Base-by-base conservation (phyloP, 2,113 vertebrate species). In the Rattus norvegicus region DNA sequence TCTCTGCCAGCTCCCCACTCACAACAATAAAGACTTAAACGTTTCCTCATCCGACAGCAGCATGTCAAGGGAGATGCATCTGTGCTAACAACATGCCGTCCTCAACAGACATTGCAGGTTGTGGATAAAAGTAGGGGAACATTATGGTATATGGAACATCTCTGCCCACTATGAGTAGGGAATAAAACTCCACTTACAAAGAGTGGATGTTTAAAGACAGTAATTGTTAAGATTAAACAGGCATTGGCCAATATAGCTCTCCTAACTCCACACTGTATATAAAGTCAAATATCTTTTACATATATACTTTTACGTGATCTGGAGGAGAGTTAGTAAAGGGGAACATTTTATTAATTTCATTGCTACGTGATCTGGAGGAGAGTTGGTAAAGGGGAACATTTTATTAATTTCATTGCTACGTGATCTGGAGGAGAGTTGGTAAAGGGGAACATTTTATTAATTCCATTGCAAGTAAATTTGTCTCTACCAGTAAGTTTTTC, bases 51-150 rank as follows among this genome's bases (percentile, higher is more conserved):
- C 20, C 30, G 1, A 16, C 47, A 69, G 20, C 8, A 56, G 30
- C 19, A 7, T 30, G 52, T 19, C 7, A 28, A 33, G 26, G 47
- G 14, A 1, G 0, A 13, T 2, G 0, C 0, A 2, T 63, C 54
- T 52, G 36, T n/a, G 4, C 0, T 43, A 16, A 0, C 9, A 26
- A 9, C 28, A 22, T 1, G 47, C 10, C 2, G 10, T 26, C 73
- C 49, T 7, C 6, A 33, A 49, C 28, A 33, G n/a, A 26, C 20
- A 67, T 28, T 9, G 4, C 2, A 16, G 14, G 19, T 4, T 67
- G 72, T 77, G 30, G 24, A 14, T 36, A 14, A 30, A 81, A n/a
- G 63, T 3, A 22, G 36, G 8, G 3, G 8, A 59, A 24, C 49
- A 12, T 3, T 5, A 8, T 17, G 24, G 63, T 33, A 9, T 26